phyloP scores from a whole-genome alignment of 2,888 invertebrate species.

The Sacculina carcini region DNA sequence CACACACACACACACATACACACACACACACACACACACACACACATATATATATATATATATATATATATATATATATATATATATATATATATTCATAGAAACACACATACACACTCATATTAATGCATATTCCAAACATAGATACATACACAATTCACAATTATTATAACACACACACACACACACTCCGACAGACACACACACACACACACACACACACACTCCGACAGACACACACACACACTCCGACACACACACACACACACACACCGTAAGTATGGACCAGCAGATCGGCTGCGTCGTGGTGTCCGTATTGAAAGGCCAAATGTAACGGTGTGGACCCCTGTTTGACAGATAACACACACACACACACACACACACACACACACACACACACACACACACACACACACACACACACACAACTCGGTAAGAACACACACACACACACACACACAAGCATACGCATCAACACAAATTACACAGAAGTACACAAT shows the following conservation, averaged over 20 bases:
- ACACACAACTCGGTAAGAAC: not conserved
- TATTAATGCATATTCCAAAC: no score
- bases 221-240: no score
- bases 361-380: not conserved
- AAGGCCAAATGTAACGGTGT: slow-evolving; percentile 78
- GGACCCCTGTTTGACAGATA: slow-evolving; percentile 36
- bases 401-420: not conserved
- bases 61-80: not conserved
- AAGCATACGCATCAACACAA: slow-evolving; percentile 1
- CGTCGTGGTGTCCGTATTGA: slow-evolving; percentile 62
- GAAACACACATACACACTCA: not conserved
- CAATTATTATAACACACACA: no score
- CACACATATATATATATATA: not conserved
- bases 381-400: not conserved
- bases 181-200: no score
- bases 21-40: not conserved
- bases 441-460: slow-evolving; percentile 3
- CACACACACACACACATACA: not conserved
- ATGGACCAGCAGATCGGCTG: slow-evolving; percentile 62
- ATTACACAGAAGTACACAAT: no score
- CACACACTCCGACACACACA: no score
- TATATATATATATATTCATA: not conserved
- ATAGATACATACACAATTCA: no score
- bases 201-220: no score
- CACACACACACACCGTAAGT: slow-evolving; percentile 81